A percentile compares a stretch with the other conserved stretches of the same genome.
Evolutionary conservation across 2,113 vertebrate genomes (phyloP).

Genomic region (Grammomys dolichurus): DNA sequence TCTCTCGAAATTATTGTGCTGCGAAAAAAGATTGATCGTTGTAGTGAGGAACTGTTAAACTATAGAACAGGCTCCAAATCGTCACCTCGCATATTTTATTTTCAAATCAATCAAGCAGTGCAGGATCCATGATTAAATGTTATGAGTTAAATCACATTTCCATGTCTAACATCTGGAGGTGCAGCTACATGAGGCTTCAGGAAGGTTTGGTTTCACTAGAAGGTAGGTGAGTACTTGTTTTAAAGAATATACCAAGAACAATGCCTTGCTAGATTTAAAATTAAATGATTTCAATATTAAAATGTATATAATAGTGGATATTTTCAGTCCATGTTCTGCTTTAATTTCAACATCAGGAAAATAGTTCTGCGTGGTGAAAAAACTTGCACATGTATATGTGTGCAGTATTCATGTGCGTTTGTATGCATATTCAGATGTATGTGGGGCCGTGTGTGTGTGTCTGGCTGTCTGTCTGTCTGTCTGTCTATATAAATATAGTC

Average conservation of each 20-base stretch:
- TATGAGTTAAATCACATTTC: neutral
- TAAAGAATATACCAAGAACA: neutral
- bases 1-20: neutral
- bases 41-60: neutral
- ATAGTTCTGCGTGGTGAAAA: no score
- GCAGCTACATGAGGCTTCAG: neutral
- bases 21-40: neutral
- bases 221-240: neutral
- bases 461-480: no score
- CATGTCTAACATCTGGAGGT: neutral
- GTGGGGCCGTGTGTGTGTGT: neutral
- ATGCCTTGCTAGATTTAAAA: neutral
- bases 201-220: neutral
- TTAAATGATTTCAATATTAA: neutral
- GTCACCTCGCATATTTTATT: neutral
- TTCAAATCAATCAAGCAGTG: constrained; percentile 5
- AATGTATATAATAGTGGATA: neutral
- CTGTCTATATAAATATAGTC: neutral
- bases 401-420: neutral
- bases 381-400: neutral
- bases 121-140: neutral
- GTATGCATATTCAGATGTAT: neutral
- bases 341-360: neutral
- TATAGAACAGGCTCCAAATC: neutral
- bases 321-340: neutral